phyloP scores from a whole-genome alignment of 2,888 invertebrate species.

The Cacoxenus indagator region DNA sequence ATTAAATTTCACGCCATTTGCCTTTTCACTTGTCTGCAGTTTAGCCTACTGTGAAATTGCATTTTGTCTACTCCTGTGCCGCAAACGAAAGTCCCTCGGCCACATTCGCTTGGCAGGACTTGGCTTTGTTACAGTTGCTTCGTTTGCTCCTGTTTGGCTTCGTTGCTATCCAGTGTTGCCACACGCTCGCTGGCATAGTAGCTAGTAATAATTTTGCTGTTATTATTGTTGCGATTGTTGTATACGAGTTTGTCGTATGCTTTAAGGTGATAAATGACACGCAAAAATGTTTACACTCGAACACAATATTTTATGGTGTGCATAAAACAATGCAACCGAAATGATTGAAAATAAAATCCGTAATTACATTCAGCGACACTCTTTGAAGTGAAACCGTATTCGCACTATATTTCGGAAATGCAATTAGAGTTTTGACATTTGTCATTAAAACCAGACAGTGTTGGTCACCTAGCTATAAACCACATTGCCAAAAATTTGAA shows the following conservation, averaged over 20 bases:
- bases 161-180: too few species aligned
- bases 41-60: slow-evolving; percentile 58
- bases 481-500: too few species aligned
- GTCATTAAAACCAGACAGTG: too few species aligned
- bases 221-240: slow-evolving; percentile 25
- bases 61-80: slow-evolving; percentile 37
- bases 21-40: slow-evolving; percentile 35
- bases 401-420: neutral
- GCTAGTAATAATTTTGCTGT: slow-evolving; percentile 15
- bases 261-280: slow-evolving; percentile 54
- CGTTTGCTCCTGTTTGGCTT: too few species aligned
- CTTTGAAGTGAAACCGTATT: too few species aligned
- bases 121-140: too few species aligned
- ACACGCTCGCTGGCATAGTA: too few species aligned
- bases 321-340: too few species aligned
- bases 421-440: neutral
- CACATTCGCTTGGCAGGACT: too few species aligned
- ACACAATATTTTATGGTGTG: neutral
- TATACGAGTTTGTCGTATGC: slow-evolving; percentile 6
- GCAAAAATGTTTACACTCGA: slow-evolving; percentile 31
- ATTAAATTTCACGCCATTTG: slow-evolving; percentile 49
- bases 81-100: neutral
- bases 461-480: too few species aligned
- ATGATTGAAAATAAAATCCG: too few species aligned
- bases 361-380: neutral